These are phyloP conservation scores for Oscheius myriophilus DNA, from an alignment of 2,888 invertebrate genomes.

Conservation along the genomic window DNA sequence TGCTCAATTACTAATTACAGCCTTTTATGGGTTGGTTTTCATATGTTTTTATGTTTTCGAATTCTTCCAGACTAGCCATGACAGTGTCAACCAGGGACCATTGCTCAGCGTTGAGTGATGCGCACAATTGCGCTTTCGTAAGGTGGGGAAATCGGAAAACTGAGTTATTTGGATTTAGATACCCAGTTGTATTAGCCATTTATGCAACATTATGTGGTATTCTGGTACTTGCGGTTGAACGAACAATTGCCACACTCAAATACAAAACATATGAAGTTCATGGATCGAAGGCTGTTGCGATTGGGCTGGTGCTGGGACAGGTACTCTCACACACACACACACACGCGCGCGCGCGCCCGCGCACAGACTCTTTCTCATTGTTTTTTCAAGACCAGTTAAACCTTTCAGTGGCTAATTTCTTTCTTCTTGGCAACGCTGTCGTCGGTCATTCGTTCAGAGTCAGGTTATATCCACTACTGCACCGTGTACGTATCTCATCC, in stretches of 20 bases:
- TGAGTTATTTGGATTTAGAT: slow-evolving; percentile 24
- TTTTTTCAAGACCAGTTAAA: background rate
- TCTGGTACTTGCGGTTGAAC: slow-evolving; percentile 49
- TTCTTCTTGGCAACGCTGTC: slow-evolving; percentile 39
- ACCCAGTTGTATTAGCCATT: slow-evolving; percentile 51
- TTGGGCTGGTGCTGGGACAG: slow-evolving; percentile 39
- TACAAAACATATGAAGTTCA: slow-evolving; percentile 52
- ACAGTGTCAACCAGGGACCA: slow-evolving; percentile 18
- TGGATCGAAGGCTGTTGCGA: slow-evolving; percentile 40
- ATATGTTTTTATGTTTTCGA: background rate
- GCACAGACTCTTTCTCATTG: background rate
- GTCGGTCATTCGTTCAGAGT: slow-evolving; percentile 40
- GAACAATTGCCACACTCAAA: slow-evolving; percentile 51
- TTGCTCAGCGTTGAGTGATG: slow-evolving; percentile 22
- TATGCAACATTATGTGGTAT: slow-evolving; percentile 53
- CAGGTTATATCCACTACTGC: slow-evolving; percentile 51
- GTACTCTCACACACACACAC: slow-evolving; percentile 6
- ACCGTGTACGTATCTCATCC: slow-evolving; percentile 56
- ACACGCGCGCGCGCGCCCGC: background rate
- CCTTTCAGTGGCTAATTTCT: slow-evolving; percentile 44
- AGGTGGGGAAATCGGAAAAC: background rate
- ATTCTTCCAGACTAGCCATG: slow-evolving; percentile 5
- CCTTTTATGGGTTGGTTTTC: slow-evolving; percentile 43
- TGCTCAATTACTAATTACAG: slow-evolving; percentile 45
- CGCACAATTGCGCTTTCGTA: slow-evolving; percentile 17